These are phyloP conservation scores for Corvus moneduloides DNA, from an alignment of 2,113 vertebrate genomes.

Conservation along the genomic window DNA sequence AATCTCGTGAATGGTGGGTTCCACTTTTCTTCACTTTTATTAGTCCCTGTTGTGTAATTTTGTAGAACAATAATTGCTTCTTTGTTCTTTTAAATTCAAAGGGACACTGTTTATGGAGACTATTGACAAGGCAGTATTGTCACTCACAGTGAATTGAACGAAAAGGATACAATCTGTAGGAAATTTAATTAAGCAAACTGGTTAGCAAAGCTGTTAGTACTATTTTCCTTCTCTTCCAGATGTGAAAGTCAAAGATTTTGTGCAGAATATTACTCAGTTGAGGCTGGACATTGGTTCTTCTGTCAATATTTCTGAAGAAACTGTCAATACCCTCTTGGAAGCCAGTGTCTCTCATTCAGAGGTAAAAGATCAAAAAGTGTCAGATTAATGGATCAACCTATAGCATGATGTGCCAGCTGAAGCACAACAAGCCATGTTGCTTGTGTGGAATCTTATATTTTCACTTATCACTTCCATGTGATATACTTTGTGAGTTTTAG, in stretches of 20 bases:
- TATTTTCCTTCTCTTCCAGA: constrained; percentile 26
- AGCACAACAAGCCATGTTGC: not conserved
- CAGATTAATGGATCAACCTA: not conserved
- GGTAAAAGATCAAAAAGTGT: constrained; percentile 22
- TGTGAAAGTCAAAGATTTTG: constrained; percentile 54
- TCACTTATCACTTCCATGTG: not conserved
- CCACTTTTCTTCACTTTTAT: not conserved
- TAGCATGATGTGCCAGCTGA: not conserved
- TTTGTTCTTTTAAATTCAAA: not conserved
- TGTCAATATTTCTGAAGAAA: constrained; percentile 53
- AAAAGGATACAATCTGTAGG: not conserved
- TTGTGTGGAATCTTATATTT: not conserved
- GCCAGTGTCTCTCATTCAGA: constrained; percentile 42
- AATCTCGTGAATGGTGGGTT: constrained; percentile 41
- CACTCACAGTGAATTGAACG: not conserved
- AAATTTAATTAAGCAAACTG: not conserved
- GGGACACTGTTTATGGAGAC: not conserved
- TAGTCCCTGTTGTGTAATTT: not conserved
- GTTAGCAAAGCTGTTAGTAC: not conserved
- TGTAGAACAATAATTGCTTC: not conserved
- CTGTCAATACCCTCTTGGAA: constrained; percentile 47
- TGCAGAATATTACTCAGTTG: constrained; percentile 47
- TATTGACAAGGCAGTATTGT: not conserved
- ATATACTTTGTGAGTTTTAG: not conserved
- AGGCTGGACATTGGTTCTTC: constrained; percentile 33